Percentiles rank a stretch among this genome's conserved stretches.
Evolutionary conservation across 1,140 invertebrate species (phyloP).

Genomic region (Arion vulgaris): DNA sequence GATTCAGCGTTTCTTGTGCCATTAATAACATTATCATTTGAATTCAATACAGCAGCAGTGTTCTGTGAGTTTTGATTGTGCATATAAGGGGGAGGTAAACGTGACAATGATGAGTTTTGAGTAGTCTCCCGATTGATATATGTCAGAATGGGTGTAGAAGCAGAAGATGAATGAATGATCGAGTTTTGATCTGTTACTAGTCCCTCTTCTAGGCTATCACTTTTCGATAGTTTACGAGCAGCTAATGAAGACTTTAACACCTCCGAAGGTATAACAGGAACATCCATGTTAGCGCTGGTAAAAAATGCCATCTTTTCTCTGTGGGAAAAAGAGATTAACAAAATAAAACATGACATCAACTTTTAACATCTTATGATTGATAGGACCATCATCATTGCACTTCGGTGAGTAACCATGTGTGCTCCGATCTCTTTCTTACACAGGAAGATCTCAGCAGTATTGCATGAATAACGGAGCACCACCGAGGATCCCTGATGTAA

Average conservation of each 20-base stretch:
- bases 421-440: too few species aligned
- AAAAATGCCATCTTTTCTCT: constrained; percentile 98
- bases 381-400: too few species aligned
- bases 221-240: not conserved
- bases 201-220: not conserved
- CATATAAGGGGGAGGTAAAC: not conserved
- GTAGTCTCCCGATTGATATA: not conserved
- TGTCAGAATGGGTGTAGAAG: not conserved
- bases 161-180: not conserved
- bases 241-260: not conserved
- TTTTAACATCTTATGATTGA: too few species aligned
- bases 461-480: too few species aligned
- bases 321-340: constrained; percentile 60
- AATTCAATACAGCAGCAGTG: not conserved
- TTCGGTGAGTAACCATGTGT: too few species aligned
- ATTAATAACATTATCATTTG: not conserved
- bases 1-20: not conserved
- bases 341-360: too few species aligned
- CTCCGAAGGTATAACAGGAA: constrained; percentile 84
- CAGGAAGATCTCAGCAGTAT: too few species aligned
- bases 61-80: constrained; percentile 2
- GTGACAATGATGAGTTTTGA: not conserved
- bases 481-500: too few species aligned
- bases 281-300: constrained; percentile 82
- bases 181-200: not conserved